phyloP scores from a whole-genome alignment of 2,888 invertebrate species.

The Cantharis rufa region DNA sequence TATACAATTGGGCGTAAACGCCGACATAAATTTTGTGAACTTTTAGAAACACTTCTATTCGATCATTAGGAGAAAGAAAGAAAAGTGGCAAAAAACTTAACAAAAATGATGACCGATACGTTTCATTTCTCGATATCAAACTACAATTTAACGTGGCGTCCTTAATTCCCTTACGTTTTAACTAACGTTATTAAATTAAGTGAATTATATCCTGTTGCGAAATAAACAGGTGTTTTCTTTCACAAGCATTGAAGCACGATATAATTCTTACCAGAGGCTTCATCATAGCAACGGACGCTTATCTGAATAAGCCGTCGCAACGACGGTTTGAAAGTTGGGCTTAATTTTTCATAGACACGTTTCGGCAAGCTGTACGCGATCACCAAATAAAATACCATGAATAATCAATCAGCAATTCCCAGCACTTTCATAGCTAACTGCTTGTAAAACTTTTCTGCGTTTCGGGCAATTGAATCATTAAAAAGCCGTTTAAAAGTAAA shows the following conservation, averaged over 20 bases:
- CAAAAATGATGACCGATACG: constrained; percentile 12
- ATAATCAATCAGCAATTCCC: constrained; percentile 35
- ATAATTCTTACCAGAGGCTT: constrained; percentile 29
- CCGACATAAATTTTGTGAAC: neutral
- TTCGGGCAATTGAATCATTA: constrained; percentile 26
- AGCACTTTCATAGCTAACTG: constrained; percentile 30
- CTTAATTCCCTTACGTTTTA: constrained; percentile 18
- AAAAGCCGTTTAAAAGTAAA: constrained; percentile 15
- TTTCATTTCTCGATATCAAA: constrained; percentile 3
- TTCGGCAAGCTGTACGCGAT: constrained; percentile 30
- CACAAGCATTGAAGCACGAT: constrained; percentile 25
- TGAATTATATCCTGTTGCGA: constrained; percentile 19
- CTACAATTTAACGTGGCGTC: constrained; percentile 22
- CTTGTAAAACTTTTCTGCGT: constrained; percentile 31
- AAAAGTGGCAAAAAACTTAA: constrained; percentile 15
- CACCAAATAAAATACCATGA: constrained; percentile 31
- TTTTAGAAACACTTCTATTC: neutral
- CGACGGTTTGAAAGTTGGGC: constrained; percentile 9
- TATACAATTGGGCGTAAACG: neutral
- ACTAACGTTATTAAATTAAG: constrained; percentile 26
- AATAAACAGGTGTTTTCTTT: constrained; percentile 31
- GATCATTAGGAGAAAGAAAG: constrained; percentile 20
- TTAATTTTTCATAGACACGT: constrained; percentile 34
- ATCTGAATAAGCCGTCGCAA: constrained; percentile 29
- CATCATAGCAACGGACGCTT: constrained; percentile 27